Evolutionary conservation across 64 coral and sea anemone species (phyloP), one percentile per base, ranked within the genome.

Genomic region (Actinia tenebrosa): DNA sequence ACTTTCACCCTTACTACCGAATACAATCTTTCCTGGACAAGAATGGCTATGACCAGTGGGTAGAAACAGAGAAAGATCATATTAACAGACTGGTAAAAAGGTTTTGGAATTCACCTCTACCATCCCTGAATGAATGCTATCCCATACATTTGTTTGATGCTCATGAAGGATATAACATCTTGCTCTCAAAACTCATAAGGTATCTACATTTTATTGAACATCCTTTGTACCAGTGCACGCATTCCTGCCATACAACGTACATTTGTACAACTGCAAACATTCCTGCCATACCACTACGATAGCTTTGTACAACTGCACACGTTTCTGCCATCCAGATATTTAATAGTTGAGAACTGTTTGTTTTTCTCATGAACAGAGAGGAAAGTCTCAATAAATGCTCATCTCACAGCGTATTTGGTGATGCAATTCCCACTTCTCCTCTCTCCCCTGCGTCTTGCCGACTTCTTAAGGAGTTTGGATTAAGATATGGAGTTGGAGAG

Each of bases 11-110:
- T 16, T 96, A 89, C 83, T 96, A 96, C 80, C 82, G 94, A 9
- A 90, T 96, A 17, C 91, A 96, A 47, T 71, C 91, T 10, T 96
- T 96, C 68, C 88, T 96, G 91, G 91, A 96, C 83, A 96, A 93
- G 85, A 93, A 96, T 85, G 88, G 83, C 4, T 96, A 96, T 84
- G 86, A 87, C 80, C 88, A 96, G 64, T 96, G 94, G 94, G 71
- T 96, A 10, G 82, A 85, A 25, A 7, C 83, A 55, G 94, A 93
- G 42, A 93, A 93, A 80, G 91, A 90, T 20, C 66, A 84, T 44
- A 93, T 93, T 27, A 82, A 92, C 64, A 43, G 37, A 53, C 69
- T 92, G 37, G 90, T 96, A 60, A 96, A 84, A 42, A 88, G 84
- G 46, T 93, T 96, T 53, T 96, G 94, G 94, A 91, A 86, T 20